Evolutionary conservation across 2,113 vertebrate genomes (phyloP).

Genomic region (Myxocyprinus asiaticus): DNA sequence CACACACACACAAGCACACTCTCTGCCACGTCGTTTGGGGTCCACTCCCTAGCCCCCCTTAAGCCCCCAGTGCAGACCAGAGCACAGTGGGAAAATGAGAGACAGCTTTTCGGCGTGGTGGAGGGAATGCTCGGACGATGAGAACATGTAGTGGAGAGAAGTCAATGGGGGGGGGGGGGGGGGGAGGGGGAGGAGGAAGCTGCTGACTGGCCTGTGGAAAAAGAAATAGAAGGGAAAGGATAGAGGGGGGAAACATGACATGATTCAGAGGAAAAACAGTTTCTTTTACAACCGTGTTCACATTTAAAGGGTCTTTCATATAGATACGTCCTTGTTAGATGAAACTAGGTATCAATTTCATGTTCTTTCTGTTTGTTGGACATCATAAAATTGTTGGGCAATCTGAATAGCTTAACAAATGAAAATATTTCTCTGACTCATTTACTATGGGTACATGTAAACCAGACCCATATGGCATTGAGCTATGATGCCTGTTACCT

Average conservation of each 20-base stretch:
- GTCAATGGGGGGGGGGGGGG: conserved; percentile 3
- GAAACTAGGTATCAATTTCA: conserved; percentile 18
- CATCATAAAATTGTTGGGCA: background rate
- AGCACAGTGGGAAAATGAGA: conserved; percentile 55
- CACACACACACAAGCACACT: background rate
- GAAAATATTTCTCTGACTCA: conserved; percentile 28
- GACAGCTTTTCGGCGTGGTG: conserved; percentile 54
- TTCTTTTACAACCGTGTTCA: conserved; percentile 54
- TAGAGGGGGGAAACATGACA: conserved; percentile 34
- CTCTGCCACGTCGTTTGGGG: conserved; percentile 58
- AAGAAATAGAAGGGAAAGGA: conserved; percentile 13
- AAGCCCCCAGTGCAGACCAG: conserved; percentile 48
- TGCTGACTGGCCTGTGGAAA: conserved; percentile 53
- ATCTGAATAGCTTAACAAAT: conserved; percentile 9
- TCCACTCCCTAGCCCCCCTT: conserved; percentile 44
- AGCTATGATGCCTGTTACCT: conserved; percentile 38
- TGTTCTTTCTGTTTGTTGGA: background rate
- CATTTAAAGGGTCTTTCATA: conserved; percentile 33
- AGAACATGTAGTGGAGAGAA: conserved; percentile 55
- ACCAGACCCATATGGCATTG: conserved; percentile 44
- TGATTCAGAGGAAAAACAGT: conserved; percentile 49
- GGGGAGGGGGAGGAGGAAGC: background rate
- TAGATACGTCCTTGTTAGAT: conserved; percentile 37
- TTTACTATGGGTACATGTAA: conserved; percentile 21
- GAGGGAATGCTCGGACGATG: conserved; percentile 58